phyloP scores from a whole-genome alignment of 2,888 invertebrate species.

The Lycocerus yunnanus region DNA sequence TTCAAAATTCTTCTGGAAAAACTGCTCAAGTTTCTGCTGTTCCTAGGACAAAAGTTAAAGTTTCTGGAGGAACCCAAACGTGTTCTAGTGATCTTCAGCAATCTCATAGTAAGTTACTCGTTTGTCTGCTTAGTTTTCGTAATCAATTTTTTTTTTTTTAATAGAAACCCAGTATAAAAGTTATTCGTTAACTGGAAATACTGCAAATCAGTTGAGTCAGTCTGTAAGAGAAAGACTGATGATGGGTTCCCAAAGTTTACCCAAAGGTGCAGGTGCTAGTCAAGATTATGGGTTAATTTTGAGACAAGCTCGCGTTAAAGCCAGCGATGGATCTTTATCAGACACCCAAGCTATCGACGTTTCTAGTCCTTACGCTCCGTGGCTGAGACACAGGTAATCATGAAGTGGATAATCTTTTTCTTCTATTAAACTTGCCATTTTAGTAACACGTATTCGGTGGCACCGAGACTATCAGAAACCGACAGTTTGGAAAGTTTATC shows the following conservation, averaged over 20 bases:
- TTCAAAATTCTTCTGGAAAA: constrained; percentile 51
- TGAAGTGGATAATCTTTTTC: neutral
- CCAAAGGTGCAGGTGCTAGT: constrained; percentile 63
- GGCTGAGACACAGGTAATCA: constrained; percentile 79
- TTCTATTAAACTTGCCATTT: constrained; percentile 41
- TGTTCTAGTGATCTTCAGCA: constrained; percentile 77
- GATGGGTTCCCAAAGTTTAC: constrained; percentile 85
- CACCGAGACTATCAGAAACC: constrained; percentile 82
- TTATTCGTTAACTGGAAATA: constrained; percentile 81
- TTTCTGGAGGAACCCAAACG: constrained; percentile 89
- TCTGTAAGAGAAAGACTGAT: constrained; percentile 82
- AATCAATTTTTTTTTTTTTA: neutral
- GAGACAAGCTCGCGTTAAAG: constrained; percentile 53
- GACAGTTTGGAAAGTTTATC: constrained; percentile 86
- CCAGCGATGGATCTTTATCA: constrained; percentile 80
- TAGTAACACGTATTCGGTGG: constrained; percentile 74
- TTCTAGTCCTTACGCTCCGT: constrained; percentile 82
- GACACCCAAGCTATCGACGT: constrained; percentile 86
- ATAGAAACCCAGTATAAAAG: constrained; percentile 73
- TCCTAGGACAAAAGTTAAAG: constrained; percentile 85
- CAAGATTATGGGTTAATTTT: constrained; percentile 54
- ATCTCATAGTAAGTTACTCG: constrained; percentile 61
- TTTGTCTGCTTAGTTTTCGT: neutral
- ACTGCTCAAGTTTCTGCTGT: constrained; percentile 87
- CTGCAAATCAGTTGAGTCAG: constrained; percentile 84